Evolutionary conservation across 23 tunicate species (phyloP), one percentile per base, ranked within the genome.

Genomic region (Trididemnum nubilum): DNA sequence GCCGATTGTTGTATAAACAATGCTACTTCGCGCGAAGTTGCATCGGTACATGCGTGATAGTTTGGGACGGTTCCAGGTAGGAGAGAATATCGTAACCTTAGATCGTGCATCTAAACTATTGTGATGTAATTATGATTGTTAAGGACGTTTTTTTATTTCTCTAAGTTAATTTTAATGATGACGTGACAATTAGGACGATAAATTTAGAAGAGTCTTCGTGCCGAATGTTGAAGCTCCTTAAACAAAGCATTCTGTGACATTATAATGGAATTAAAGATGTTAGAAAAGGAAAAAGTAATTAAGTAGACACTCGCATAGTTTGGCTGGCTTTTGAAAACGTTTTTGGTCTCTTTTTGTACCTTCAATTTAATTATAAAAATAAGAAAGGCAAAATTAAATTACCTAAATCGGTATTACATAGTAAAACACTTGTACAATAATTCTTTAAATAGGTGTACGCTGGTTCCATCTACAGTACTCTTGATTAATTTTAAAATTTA

Each of bases 141-240:
- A 31, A 31, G 25, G 38, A 33, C 37, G 25, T 15, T 15, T 63
- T 21, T 18, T 19, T n/a, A n/a, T n/a, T 61, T 21, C 67, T n/a
- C 67, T 61, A 67, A 67, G 74, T 31, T 9, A 24, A n/a, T 5
- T n/a, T 31, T 32, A 5, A 67, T 31, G 18, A 67, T 33, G 74
- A 31, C 74, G 74, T 67, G 74, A 67, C 74, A 67, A 67, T 31
- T 67, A 32, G 74, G 33, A 9, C 25, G 38, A 67, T 67, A 67
- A 4, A 67, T 7, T 44, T 44, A 44, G 54, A 44, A 44, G 54
- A 44, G 15, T 44, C 15, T 44, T 44, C 54, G 54, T 44, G 54
- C 15, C 9, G 54, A 9, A 44, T 44, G 12, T 9, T 15, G 54
- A 44, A 15, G 15, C 54, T 44, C 54, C 54, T 44, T 44, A 44